Conservation (phyloP, 2,888 invertebrate genomes). For the Lamellibrachia columna region DNA sequence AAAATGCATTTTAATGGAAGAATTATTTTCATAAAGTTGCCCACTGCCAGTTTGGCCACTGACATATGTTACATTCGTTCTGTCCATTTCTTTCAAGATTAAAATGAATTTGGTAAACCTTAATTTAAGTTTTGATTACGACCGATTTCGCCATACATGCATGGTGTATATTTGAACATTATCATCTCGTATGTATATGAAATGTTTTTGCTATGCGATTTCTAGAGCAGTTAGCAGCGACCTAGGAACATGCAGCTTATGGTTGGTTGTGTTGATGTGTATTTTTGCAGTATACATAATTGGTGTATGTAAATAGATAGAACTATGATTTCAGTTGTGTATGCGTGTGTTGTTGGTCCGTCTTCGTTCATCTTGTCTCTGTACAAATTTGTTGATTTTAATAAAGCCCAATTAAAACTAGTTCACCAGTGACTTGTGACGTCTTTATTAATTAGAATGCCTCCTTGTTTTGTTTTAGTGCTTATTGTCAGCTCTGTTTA, state of each 20-base stretch:
- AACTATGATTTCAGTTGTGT: slow-evolving; percentile 1
- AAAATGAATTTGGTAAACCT: background rate
- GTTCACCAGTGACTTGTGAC: background rate
- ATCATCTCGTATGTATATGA: background rate
- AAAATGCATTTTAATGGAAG: background rate
- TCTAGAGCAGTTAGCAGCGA: background rate
- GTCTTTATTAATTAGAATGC: too few relatives aligned
- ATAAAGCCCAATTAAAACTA: background rate
- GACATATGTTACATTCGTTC: background rate
- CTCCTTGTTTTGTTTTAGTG: too few relatives aligned
- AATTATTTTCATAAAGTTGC: background rate
- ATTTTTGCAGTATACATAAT: background rate
- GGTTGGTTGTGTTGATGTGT: background rate
- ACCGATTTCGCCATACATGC: background rate
- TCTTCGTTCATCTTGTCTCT: background rate
- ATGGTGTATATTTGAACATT: background rate
- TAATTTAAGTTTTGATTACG: background rate
- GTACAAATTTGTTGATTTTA: slow-evolving; percentile 16
- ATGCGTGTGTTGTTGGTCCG: background rate
- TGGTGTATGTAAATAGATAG: slow-evolving; percentile 1
- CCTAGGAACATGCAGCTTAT: background rate
- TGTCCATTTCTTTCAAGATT: background rate
- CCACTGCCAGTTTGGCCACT: background rate
- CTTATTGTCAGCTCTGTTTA: too few relatives aligned
- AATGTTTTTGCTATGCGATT: background rate